phyloP scores from a whole-genome alignment of 1,140 invertebrate genomes.

The Adelges cooleyi region DNA sequence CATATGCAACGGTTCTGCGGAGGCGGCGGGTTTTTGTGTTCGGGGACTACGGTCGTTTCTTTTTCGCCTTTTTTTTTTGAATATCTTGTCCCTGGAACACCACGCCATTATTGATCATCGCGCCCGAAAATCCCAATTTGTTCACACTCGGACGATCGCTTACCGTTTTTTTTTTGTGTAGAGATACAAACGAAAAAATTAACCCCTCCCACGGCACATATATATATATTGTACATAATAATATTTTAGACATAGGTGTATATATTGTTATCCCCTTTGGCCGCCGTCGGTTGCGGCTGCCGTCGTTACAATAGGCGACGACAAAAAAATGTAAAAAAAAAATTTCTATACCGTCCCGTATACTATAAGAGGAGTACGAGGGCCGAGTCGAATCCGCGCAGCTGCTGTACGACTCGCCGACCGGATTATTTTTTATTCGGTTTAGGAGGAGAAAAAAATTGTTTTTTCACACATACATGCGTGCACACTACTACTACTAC shows the following conservation, averaged over 20 bases:
- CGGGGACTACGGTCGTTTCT: no score
- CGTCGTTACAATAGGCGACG: background rate
- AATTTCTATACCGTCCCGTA: background rate
- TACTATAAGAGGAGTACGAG: background rate
- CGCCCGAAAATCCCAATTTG: constrained; percentile 3
- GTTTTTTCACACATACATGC: background rate
- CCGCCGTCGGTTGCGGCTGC: background rate
- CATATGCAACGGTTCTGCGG: no score
- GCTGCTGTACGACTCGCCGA: background rate
- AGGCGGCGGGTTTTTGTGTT: no score
- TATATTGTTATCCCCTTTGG: no score
- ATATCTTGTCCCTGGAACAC: no score
- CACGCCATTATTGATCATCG: background rate
- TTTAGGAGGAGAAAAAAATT: no score
- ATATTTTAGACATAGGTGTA: no score
- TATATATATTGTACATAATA: no score
- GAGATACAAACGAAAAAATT: background rate
- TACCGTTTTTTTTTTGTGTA: background rate
- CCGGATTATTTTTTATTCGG: background rate
- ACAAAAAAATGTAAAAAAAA: constrained; percentile 17
- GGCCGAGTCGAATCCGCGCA: constrained; percentile 18
- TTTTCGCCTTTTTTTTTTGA: no score
- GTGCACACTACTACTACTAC: background rate
- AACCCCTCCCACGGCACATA: background rate
- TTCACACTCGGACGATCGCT: constrained; percentile 24